Conservation (phyloP, 2,113 vertebrate species). For the Connochaetes taurinus region DNA sequence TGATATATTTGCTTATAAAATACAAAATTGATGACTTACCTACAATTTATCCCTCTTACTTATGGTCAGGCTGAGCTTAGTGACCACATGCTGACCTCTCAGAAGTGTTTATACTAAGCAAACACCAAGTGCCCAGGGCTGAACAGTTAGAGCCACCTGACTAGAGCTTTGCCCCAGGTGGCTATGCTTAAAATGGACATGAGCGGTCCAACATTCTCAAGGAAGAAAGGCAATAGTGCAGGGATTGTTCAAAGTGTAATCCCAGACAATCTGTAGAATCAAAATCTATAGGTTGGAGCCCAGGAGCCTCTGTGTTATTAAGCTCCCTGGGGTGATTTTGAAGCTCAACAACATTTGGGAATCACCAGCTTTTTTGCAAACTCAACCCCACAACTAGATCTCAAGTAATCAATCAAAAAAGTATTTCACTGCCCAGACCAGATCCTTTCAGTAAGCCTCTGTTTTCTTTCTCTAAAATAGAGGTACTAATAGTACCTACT, state of each 20-base stretch:
- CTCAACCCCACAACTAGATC: not conserved
- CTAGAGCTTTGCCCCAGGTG: not conserved
- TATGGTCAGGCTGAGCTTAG: not conserved
- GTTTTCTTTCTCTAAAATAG: not conserved
- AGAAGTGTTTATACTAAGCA: not conserved
- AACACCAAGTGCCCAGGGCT: not conserved
- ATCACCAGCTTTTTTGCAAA: not conserved
- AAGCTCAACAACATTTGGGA: not conserved
- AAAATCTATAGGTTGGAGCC: not conserved
- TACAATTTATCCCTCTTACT: not conserved
- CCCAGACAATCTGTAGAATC: not conserved
- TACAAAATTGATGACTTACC: not conserved
- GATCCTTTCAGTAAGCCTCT: not conserved
- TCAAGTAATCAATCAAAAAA: not conserved
- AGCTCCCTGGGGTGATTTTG: not conserved
- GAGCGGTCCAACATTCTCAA: not conserved
- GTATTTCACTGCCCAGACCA: not conserved
- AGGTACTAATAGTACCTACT: not conserved
- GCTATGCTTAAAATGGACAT: not conserved
- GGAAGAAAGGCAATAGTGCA: not conserved
- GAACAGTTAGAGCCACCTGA: not conserved
- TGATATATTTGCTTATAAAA: not conserved
- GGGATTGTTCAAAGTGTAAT: not conserved
- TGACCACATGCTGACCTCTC: not conserved
- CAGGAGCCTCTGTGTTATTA: not conserved